A percentile compares a stretch with the other conserved stretches of the same genome.
phyloP scores from a whole-genome alignment of 2,888 invertebrate genomes.

The Ectemnius lituratus region DNA sequence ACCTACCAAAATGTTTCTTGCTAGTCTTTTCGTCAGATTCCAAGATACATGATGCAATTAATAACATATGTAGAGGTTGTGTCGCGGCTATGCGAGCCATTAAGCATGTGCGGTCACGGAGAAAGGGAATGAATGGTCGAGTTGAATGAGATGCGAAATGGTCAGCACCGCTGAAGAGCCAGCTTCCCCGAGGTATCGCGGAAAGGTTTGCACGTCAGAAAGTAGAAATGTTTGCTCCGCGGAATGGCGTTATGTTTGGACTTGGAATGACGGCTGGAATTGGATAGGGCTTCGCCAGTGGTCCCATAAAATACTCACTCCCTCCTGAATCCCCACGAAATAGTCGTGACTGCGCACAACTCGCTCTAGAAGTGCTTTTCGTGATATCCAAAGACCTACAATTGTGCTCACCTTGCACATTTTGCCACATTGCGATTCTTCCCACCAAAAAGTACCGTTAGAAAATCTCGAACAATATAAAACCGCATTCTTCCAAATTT shows the following conservation, averaged over 20 bases:
- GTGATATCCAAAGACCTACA: too few relatives aligned
- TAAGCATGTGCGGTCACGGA: conserved; percentile 52
- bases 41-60: conserved; percentile 7
- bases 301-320: conserved; percentile 42
- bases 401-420: too few relatives aligned
- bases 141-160: conserved; percentile 77
- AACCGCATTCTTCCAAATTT: too few relatives aligned
- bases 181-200: conserved; percentile 66
- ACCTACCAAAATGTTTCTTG: not conserved
- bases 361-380: too few relatives aligned
- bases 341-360: too few relatives aligned
- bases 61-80: conserved; percentile 43
- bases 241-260: conserved; percentile 76
- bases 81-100: conserved; percentile 43
- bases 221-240: conserved; percentile 76
- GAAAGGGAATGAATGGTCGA: conserved; percentile 62
- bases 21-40: not conserved
- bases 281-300: conserved; percentile 64
- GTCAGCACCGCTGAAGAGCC: conserved; percentile 73
- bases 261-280: conserved; percentile 77
- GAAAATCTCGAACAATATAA: too few relatives aligned
- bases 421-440: too few relatives aligned
- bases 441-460: too few relatives aligned
- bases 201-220: conserved; percentile 68
- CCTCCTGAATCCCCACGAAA: not conserved